phyloP scores from a whole-genome alignment of 1,140 invertebrate genomes.

The Drosophila orosa region DNA sequence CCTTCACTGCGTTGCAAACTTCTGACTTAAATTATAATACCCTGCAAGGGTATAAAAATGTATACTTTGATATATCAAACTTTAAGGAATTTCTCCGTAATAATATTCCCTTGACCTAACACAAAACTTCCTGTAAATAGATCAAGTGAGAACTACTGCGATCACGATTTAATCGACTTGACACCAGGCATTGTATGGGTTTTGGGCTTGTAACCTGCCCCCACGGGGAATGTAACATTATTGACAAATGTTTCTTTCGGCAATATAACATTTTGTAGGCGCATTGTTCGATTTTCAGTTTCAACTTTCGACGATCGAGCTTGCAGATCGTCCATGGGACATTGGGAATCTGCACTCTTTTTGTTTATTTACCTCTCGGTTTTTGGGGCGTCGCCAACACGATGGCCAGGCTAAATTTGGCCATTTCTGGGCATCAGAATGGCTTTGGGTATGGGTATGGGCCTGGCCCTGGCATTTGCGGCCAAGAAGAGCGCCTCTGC shows the following conservation, averaged over 20 bases:
- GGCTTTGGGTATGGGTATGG: slow-evolving; percentile 25
- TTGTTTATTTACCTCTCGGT: slow-evolving; percentile 34
- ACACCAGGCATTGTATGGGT: not conserved
- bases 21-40: no score
- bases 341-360: slow-evolving; percentile 16
- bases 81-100: no score
- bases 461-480: slow-evolving; percentile 49
- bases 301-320: not conserved
- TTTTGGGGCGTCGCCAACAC: slow-evolving; percentile 58
- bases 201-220: not conserved
- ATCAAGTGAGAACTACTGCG: no score
- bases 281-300: not conserved
- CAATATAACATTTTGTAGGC: slow-evolving; percentile 1
- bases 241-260: slow-evolving; percentile 1
- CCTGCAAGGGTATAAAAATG: not conserved
- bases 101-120: not conserved
- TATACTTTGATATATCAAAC: no score
- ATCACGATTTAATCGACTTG: not conserved
- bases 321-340: slow-evolving; percentile 8
- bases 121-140: no score
- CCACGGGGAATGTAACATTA: not conserved
- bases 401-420: slow-evolving; percentile 55
- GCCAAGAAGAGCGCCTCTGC: slow-evolving; percentile 26
- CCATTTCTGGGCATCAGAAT: slow-evolving; percentile 8
- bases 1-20: no score